Evolutionary conservation across 2,888 invertebrate genomes (phyloP), one percentile per base, ranked within the genome.

Genomic region (Cyaniris semiargus): DNA sequence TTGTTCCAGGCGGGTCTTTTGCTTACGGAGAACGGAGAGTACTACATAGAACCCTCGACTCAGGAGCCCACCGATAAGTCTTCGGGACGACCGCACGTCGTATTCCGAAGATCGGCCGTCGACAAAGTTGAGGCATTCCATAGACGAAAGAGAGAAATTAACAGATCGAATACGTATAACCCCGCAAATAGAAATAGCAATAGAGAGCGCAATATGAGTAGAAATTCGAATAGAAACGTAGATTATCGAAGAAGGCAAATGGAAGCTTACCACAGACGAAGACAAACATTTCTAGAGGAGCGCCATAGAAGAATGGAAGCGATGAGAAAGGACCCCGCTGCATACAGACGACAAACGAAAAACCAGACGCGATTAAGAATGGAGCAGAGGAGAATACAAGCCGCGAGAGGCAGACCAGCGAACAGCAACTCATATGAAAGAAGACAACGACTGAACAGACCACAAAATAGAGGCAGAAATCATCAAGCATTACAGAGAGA

Each of bases 21-120:
- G 80, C 94, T 95, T 84, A 96, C 96, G 23, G 95, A 95, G 82
- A 91, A 95, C 80, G 96, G 95, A 79, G 96, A 96, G 87, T 96
- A 95, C 88, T 96, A 95, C 91, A 95, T 97, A 80, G 97, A 97
- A 88, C 97, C 97, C 58, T 95, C 95, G 53, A 95, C 95, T 83
- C 94, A 95, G 87, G 89, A 93, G 80, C 82, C 88, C 76, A 84
- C 84, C 79, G 89, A 88, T 82, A 86, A 80, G 78, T 88, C 84
- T 70, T 85, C 87, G 80, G 88, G 88, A 76, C 95, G 96, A 87
- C 95, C 95, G 78, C 96, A 96, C 85, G 94, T 96, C 72, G 94
- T 96, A 78, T 96, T 95, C 84, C 96, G 95, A 87, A 93, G 96
- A 86, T 95, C 96, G 71, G 95, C 96, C 18, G 95, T 96, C n/a